These are phyloP conservation scores for Schizotus pectinicornis DNA, from an alignment of 2,888 invertebrate species.

Conservation along the genomic window DNA sequence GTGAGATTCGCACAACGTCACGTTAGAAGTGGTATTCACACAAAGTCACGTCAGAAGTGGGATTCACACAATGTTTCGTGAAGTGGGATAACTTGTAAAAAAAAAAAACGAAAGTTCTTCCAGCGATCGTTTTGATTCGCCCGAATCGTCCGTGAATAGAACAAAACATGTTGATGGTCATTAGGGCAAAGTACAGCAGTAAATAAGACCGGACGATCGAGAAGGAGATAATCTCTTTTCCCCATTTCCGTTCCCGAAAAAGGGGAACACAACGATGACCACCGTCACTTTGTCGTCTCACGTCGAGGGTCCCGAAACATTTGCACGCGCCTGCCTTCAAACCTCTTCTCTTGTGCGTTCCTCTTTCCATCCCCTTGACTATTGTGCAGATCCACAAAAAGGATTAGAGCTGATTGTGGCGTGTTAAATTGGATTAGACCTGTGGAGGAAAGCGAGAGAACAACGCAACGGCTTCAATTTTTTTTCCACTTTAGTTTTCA, in stretches of 20 bases:
- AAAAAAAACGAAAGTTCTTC: too few species aligned
- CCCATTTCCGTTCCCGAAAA: slow-evolving; percentile 6
- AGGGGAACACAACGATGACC: neutral
- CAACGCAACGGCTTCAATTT: slow-evolving; percentile 14
- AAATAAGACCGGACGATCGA: too few species aligned
- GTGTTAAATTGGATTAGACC: slow-evolving; percentile 33
- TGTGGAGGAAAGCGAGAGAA: neutral
- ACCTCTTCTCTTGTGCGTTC: slow-evolving; percentile 8
- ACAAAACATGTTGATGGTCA: too few species aligned
- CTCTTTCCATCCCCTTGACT: too few species aligned
- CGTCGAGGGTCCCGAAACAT: slow-evolving; percentile 11
- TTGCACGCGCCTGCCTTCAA: slow-evolving; percentile 2
- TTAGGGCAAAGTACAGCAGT: too few species aligned
- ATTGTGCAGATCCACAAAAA: slow-evolving; percentile 33
- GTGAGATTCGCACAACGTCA: too few species aligned
- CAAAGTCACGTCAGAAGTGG: too few species aligned
- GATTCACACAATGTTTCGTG: too few species aligned
- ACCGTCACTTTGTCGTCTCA: slow-evolving; percentile 15
- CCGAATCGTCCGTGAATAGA: too few species aligned
- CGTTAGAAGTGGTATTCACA: too few species aligned
- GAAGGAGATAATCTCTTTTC: slow-evolving; percentile 16
- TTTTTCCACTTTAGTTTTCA: slow-evolving; percentile 23
- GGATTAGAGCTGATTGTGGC: slow-evolving; percentile 36
- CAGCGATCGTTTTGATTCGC: too few species aligned
- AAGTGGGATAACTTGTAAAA: too few species aligned